These are phyloP conservation scores for Telmatherina bonti DNA, from an alignment of 2,797 vertebrate species.

Conservation along the genomic window DNA sequence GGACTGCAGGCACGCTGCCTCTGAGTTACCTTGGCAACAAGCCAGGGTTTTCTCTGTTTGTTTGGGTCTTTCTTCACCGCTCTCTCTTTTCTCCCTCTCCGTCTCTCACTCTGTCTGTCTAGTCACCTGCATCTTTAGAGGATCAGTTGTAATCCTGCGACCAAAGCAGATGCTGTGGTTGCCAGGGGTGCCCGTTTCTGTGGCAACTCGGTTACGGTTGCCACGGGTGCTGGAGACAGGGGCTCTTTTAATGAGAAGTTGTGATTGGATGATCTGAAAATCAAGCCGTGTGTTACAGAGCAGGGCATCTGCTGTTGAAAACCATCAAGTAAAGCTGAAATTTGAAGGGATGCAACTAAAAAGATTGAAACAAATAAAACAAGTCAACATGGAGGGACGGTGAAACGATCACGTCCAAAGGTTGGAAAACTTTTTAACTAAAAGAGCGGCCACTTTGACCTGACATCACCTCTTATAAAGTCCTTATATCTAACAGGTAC, in stretches of 20 bases:
- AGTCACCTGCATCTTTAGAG: constrained; percentile 74
- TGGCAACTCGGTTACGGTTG: constrained; percentile 47
- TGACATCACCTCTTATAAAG: neutral
- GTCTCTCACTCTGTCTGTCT: constrained; percentile 32
- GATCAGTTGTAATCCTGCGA: constrained; percentile 69
- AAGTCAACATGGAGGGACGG: neutral
- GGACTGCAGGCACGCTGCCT: constrained; percentile 62
- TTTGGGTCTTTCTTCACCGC: constrained; percentile 31
- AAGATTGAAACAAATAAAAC: neutral
- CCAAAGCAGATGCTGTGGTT: constrained; percentile 50
- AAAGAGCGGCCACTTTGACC: too few species aligned
- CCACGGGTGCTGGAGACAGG: neutral
- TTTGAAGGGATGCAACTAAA: neutral
- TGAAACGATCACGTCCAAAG: too few species aligned
- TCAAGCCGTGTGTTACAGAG: neutral
- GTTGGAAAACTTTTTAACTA: too few species aligned
- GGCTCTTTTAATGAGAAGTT: constrained; percentile 4
- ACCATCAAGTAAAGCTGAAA: neutral
- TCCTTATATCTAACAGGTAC: neutral
- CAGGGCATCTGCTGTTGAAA: neutral
- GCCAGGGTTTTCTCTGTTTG: constrained; percentile 75
- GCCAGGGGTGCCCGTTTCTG: constrained; percentile 48
- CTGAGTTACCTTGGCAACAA: constrained; percentile 87
- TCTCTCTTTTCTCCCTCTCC: constrained; percentile 38
- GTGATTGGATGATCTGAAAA: constrained; percentile 11